Conservation (phyloP, 1,140 invertebrate genomes). For the Protaetia brevitarsis region DNA sequence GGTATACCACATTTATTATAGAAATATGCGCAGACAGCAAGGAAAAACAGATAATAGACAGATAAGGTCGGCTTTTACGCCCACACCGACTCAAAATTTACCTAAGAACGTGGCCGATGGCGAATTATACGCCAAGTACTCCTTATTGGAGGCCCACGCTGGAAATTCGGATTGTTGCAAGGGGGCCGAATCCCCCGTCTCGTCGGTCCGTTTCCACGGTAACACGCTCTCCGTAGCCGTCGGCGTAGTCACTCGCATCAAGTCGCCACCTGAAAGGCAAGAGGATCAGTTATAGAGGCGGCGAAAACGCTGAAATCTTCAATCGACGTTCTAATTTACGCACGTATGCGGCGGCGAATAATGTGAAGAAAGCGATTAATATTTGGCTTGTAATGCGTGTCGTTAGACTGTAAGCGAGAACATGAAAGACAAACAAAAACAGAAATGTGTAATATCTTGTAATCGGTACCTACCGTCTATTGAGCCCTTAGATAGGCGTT, state of each 20-base stretch:
- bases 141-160: slow-evolving; percentile 87
- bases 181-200: slow-evolving; percentile 62
- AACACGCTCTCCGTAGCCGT: slow-evolving; percentile 81
- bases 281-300: slow-evolving; percentile 8
- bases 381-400: no score
- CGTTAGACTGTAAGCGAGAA: no score
- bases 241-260: slow-evolving; percentile 72
- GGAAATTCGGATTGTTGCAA: slow-evolving; percentile 88
- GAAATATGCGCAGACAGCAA: no score
- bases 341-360: no score
- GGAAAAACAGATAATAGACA: no score
- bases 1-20: no score
- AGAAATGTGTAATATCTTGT: no score
- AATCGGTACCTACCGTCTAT: slow-evolving; percentile 46
- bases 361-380: background rate
- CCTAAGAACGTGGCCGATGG: slow-evolving; percentile 87
- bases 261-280: slow-evolving; percentile 51
- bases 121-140: slow-evolving; percentile 87
- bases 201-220: slow-evolving; percentile 84
- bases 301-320: background rate
- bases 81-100: no score
- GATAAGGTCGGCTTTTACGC: no score
- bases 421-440: no score
- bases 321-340: background rate
- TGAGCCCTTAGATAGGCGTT: slow-evolving; percentile 47